Evolutionary conservation across 1,140 invertebrate species (phyloP).

Genomic region (Drosophila miranda): DNA sequence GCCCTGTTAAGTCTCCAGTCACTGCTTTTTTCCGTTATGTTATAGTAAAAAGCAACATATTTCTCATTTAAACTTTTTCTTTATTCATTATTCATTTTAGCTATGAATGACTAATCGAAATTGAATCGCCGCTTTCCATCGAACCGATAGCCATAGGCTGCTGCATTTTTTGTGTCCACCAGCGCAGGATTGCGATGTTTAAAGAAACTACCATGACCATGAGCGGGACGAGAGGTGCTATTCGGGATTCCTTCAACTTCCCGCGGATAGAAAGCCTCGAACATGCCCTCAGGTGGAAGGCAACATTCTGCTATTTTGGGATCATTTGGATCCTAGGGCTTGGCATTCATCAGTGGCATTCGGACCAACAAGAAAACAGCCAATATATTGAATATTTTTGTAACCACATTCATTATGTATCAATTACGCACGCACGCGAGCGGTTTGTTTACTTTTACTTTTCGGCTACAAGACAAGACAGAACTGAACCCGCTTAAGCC

Average conservation of each 20-base stretch:
- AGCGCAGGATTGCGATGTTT: conserved; percentile 91
- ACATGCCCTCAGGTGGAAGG: conserved; percentile 87
- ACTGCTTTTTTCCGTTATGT: too few relatives aligned
- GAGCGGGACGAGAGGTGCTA: conserved; percentile 89
- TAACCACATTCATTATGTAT: conserved; percentile 51
- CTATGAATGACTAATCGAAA: conserved; percentile 84
- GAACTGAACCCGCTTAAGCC: conserved; percentile 37
- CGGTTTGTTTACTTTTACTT: conserved; percentile 56
- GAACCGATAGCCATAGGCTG: conserved; percentile 92
- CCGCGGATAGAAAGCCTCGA: conserved; percentile 91
- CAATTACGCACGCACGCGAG: conserved; percentile 17
- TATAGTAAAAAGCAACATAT: too few relatives aligned
- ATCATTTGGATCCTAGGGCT: conserved; percentile 87
- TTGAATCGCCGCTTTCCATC: conserved; percentile 92
- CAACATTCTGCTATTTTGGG: conserved; percentile 86
- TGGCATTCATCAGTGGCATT: background rate
- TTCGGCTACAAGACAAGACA: conserved; percentile 7
- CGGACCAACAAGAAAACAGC: conserved; percentile 13
- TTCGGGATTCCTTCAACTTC: conserved; percentile 87
- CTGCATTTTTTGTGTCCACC: conserved; percentile 90
- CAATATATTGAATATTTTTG: conserved; percentile 41
- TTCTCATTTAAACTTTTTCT: background rate
- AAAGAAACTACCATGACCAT: conserved; percentile 92
- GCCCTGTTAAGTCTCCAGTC: too few relatives aligned
- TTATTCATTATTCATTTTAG: conserved; percentile 1